Evolutionary conservation across 64 coral and sea anemone genomes (phyloP).

Genomic region (Porites lutea): DNA sequence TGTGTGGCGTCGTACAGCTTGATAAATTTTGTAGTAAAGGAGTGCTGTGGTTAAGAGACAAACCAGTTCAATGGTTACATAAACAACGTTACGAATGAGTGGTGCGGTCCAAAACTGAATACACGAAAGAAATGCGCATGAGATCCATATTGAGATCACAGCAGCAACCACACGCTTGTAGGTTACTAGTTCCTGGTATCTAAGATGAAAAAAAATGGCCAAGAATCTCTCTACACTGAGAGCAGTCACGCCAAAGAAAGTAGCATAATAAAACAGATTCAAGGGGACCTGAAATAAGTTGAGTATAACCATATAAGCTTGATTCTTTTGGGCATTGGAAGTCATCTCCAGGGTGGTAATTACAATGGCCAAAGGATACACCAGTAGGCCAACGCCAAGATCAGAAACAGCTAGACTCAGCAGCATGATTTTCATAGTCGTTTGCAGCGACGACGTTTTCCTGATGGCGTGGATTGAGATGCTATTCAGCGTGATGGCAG

Average conservation of each 20-base stretch:
- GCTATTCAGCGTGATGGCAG: not conserved
- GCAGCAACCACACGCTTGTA: not conserved
- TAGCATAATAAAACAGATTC: not conserved
- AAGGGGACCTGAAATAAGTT: not conserved
- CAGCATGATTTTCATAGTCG: not conserved
- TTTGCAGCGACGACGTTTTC: not conserved
- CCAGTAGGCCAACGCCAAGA: not conserved
- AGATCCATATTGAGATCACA: not conserved
- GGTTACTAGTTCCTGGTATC: constrained; percentile 10
- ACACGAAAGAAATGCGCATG: not conserved
- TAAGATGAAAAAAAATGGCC: not conserved
- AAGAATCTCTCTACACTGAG: constrained; percentile 10
- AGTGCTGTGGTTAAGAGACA: not conserved
- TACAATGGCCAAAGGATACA: not conserved
- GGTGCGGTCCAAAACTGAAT: not conserved
- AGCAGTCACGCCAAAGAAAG: not conserved
- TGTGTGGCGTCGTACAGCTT: not conserved
- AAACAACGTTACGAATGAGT: not conserved
- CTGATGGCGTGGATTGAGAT: not conserved
- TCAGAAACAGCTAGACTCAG: not conserved
- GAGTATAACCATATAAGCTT: no score
- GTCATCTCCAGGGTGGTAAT: not conserved
- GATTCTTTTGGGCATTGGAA: not conserved
- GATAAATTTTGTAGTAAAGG: not conserved
- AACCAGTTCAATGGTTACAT: not conserved